These are phyloP conservation scores for Cercopithecus hamlyni DNA, from an alignment of 2,797 vertebrate genomes.

Conservation along the genomic window DNA sequence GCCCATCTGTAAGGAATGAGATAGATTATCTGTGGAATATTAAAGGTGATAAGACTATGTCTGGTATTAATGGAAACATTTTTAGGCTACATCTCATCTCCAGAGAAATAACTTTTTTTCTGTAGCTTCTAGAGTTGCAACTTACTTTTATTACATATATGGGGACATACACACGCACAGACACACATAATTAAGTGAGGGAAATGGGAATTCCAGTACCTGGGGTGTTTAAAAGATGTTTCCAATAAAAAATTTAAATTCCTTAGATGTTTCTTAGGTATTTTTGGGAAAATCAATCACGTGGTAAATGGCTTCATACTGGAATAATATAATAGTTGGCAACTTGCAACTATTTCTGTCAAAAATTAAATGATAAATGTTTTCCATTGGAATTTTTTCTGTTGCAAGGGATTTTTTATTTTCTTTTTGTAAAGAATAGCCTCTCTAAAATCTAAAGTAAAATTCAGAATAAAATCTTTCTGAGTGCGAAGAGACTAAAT, in stretches of 20 bases:
- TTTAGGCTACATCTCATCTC: constrained; percentile 28
- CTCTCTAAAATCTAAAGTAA: constrained; percentile 41
- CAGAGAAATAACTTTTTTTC: constrained; percentile 42
- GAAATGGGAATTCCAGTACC: constrained; percentile 27
- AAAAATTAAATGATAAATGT: constrained; percentile 51
- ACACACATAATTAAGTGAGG: not conserved
- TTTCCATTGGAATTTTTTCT: constrained; percentile 41
- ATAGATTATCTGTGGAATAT: constrained; percentile 29
- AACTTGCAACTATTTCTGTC: constrained; percentile 45
- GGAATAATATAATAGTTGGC: constrained; percentile 18
- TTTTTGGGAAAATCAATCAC: constrained; percentile 23
- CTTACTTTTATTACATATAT: constrained; percentile 32
- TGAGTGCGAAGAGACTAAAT: constrained; percentile 9
- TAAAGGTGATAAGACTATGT: constrained; percentile 33
- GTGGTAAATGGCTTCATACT: constrained; percentile 42
- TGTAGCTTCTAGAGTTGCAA: constrained; percentile 12
- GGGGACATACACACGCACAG: not conserved
- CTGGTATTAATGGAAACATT: constrained; percentile 61
- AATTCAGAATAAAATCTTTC: constrained; percentile 45
- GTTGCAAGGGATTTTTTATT: not conserved
- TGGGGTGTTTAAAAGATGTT: constrained; percentile 12
- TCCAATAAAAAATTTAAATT: constrained; percentile 43
- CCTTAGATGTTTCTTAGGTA: constrained; percentile 34
- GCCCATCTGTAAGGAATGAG: constrained; percentile 31
- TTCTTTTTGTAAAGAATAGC: constrained; percentile 25